Base-by-base conservation (phyloP, 2,888 invertebrate species). In the Hypomecis punctinalis region DNA sequence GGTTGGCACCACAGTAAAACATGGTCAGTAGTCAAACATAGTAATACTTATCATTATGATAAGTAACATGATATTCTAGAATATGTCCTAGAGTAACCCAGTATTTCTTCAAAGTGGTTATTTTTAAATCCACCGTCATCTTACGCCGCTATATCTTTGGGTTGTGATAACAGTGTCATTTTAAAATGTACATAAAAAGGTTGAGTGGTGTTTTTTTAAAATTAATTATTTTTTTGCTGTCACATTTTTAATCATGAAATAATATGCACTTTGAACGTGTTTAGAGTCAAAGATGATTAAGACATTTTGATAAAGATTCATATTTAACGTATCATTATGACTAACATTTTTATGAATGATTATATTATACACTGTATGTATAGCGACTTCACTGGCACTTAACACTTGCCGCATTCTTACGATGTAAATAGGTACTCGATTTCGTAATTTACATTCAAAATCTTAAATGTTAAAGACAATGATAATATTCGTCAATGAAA, bases 401-500 rank as follows among this genome's bases (percentile, higher is more conserved):
- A 39, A 49, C 43, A 8, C 46, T 42, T 61, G 60, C 57, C 45
- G 46, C 65, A 63, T 62, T 55, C 69, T 75, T 84, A 82, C 75
- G 76, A 82, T 81, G 80, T 79, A 82, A 78, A 77, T 81, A 81
- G 72, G 68, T 78, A 77, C 63, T 63, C 52, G 49, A 51, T 57
- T 57, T 54, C 63, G 56, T 63, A 59, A 48, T 53, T 60, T 63
- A 67, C 56, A 64, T 67, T 67, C 53, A 81, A 81, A 81, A 76
- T 72, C 80, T 81, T 83, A 80, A 23, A 74, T 73, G 72, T 78
- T 82, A 84, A 81, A 89, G 85, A 90, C 87, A 85, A 82, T 85
- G 87, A 88, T 86, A 86, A 85, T 84, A 86, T 82, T 85, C 83
- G 83, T 77, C 78, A 77, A 88, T 90, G 85, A 85, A 86, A 89